A percentile compares a stretch with the other conserved stretches of the same genome.
Evolutionary conservation across 2,888 invertebrate species (phyloP).

Genomic region (Lasiommata megera): DNA sequence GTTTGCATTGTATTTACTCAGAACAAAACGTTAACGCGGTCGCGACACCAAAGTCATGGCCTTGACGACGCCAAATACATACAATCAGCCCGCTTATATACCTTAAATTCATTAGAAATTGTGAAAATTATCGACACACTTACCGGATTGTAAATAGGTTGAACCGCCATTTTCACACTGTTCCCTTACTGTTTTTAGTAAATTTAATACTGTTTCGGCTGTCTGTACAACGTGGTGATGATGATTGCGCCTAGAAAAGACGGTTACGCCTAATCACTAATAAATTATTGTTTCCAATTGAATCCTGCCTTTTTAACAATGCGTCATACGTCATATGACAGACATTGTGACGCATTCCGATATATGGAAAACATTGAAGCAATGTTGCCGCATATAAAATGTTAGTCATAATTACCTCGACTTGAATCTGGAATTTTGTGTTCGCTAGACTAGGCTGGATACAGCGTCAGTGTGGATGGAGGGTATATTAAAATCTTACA

Average conservation of each 20-base stretch:
- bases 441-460: too few relatives aligned
- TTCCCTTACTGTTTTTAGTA: slow-evolving; percentile 3
- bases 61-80: slow-evolving; percentile 53
- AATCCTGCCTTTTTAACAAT: slow-evolving; percentile 42
- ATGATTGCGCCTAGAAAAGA: slow-evolving; percentile 43
- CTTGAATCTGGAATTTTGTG: too few relatives aligned
- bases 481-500: too few relatives aligned
- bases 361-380: background rate
- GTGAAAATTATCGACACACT: slow-evolving; percentile 39
- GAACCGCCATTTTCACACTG: slow-evolving; percentile 53
- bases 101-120: slow-evolving; percentile 28
- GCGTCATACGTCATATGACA: slow-evolving; percentile 69
- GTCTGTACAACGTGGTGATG: slow-evolving; percentile 10
- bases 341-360: slow-evolving; percentile 17
- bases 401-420: background rate
- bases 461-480: too few relatives aligned
- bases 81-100: slow-evolving; percentile 28
- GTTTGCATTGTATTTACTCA: slow-evolving; percentile 16
- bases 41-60: slow-evolving; percentile 41
- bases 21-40: slow-evolving; percentile 2
- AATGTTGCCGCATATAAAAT: background rate
- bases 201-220: background rate
- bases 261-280: slow-evolving; percentile 52
- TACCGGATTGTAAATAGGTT: slow-evolving; percentile 68
- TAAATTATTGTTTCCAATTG: slow-evolving; percentile 46